These are phyloP conservation scores for Neotoxoptera formosana DNA, from an alignment of 1,140 invertebrate species.

Conservation along the genomic window DNA sequence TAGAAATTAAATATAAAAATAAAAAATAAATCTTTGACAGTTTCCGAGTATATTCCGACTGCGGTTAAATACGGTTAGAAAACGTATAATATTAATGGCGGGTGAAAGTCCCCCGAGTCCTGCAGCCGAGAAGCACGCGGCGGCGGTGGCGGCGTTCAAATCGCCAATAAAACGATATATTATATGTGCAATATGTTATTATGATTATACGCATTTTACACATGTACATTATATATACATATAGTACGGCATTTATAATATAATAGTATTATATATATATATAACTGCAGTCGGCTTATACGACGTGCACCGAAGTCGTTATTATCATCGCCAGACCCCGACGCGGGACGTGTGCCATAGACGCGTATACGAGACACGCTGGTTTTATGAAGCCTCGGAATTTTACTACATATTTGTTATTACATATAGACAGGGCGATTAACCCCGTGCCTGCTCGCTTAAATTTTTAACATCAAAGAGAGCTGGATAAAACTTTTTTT, in stretches of 20 bases:
- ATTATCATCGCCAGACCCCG: background rate
- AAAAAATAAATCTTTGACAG: background rate
- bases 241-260: background rate
- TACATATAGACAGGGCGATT: background rate
- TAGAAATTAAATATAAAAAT: background rate
- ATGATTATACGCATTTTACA: background rate
- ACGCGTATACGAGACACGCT: background rate
- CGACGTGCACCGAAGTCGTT: background rate
- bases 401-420: background rate
- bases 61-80: background rate
- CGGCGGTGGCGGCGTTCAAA: too few relatives aligned
- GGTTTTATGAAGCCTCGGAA: background rate
- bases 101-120: background rate
- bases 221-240: background rate
- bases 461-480: background rate
- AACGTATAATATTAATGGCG: background rate
- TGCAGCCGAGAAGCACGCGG: too few relatives aligned
- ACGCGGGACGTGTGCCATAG: background rate
- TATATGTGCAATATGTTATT: background rate
- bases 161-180: slow-evolving; percentile 3
- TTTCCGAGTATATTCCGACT: background rate
- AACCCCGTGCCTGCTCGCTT: background rate
- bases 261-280: background rate
- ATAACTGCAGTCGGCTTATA: background rate
- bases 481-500: too few relatives aligned